Conservation (phyloP, 2,888 invertebrate genomes). For the Dilophus febrilis region DNA sequence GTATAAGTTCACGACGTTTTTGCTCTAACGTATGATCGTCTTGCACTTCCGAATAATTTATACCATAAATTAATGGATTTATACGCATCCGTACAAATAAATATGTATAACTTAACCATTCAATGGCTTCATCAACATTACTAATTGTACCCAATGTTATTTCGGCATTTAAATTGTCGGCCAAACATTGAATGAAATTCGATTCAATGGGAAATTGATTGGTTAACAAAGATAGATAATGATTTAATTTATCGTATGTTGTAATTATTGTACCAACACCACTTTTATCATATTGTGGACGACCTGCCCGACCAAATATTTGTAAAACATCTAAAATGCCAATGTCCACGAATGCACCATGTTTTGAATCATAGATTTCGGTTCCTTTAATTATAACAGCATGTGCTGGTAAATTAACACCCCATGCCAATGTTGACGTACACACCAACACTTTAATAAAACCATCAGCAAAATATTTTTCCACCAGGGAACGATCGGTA, state of each 20-base stretch:
- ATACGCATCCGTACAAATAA: conserved; percentile 83
- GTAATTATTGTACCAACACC: conserved; percentile 96
- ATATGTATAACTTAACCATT: conserved; percentile 97
- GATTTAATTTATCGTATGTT: conserved; percentile 73
- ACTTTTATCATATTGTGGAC: conserved; percentile 91
- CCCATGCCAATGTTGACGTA: conserved; percentile 98
- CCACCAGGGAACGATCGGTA: conserved; percentile 72
- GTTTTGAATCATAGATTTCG: conserved; percentile 91
- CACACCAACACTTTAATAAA: conserved; percentile 80
- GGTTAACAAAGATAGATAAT: conserved; percentile 84
- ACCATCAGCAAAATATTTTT: conserved; percentile 79
- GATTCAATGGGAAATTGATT: conserved; percentile 98
- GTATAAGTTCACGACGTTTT: conserved; percentile 61
- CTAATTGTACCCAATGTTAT: conserved; percentile 90
- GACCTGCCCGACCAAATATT: conserved; percentile 96
- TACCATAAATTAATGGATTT: conserved; percentile 66
- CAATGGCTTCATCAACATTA: conserved; percentile 87
- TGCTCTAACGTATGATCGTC: conserved; percentile 66
- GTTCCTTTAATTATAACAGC: conserved; percentile 69
- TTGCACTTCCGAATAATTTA: conserved; percentile 41
- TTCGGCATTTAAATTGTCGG: conserved; percentile 98
- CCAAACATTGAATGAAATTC: conserved; percentile 77
- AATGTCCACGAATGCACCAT: conserved; percentile 83
- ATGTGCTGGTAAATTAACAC: conserved; percentile 97
- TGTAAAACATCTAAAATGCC: conserved; percentile 94